Base-by-base conservation (phyloP, 2,888 invertebrate species). In the Microctonus brassicae region DNA sequence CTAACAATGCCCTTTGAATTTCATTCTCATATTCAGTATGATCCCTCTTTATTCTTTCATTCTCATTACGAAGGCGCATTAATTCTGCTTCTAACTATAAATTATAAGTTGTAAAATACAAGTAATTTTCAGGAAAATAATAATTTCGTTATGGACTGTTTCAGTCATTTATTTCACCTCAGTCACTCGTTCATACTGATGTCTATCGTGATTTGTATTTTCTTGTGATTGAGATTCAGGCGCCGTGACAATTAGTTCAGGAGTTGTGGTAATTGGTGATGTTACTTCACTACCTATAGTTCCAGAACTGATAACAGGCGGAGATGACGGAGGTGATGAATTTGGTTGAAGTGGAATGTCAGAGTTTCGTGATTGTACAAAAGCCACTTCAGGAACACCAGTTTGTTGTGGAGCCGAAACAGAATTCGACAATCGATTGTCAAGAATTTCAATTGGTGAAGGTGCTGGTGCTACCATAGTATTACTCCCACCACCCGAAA, bases 11-110 rank as follows among this genome's bases (percentile, higher is more conserved):
- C 24, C 84, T 79, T 61, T 87, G 86, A 22, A 86, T 81, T n/a
- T 84, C 83, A 39, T 79, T 84, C 67, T 86, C 86, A 70, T 87
- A 87, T 60, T 86, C 85, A 1, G 80, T 78, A 17, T 80, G 81
- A 64, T 86, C 86, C 69, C 81, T 83, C 6, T 82, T 76, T 24
- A 86, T 78, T 33, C 79, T 78, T 58, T 84, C 82, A 53, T 85
- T 86, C 70, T 87, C 86, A 58, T 81, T 82, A 1, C 77, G 80
- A 29, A 86, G 73, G n/a, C 79, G 75, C 5, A 68, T 34, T 34
- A 85, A 36, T 73, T 86, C 84, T 11, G 75, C 77, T 73, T 84
- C 82, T 47, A 86, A 76, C 86, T 86, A 61, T 33, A 47, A 13
- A 22, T 10, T 53, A 42, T 63, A 36, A 68, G 24, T 22, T 2